Conservation (phyloP, 92 coral and sea anemone genomes). For the Heteractis magnifica region DNA sequence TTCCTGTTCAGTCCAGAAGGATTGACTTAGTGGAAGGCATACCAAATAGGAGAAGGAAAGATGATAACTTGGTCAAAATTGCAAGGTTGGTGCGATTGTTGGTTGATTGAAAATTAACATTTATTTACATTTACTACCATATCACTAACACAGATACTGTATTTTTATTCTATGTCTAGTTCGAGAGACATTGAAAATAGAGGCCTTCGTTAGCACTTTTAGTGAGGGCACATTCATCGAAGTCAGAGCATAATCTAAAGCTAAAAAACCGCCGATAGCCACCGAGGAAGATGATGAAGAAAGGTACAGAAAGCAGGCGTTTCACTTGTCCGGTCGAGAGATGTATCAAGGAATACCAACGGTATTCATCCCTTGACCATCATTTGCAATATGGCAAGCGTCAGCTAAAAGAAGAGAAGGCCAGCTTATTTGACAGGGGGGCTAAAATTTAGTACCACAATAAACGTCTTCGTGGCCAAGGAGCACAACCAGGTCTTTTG, state of each 20-base stretch:
- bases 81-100: too few relatives aligned
- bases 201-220: neutral
- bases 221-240: neutral
- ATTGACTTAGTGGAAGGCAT: too few relatives aligned
- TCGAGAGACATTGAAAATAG: neutral
- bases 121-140: too few relatives aligned
- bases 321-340: conserved; percentile 58
- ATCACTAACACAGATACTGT: neutral
- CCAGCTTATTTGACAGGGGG: conserved; percentile 37
- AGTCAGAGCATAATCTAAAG: neutral
- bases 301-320: neutral
- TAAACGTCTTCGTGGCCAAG: conserved; percentile 30
- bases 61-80: too few relatives aligned
- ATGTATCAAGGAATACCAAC: conserved; percentile 37
- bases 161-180: neutral
- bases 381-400: conserved; percentile 48
- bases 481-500: neutral
- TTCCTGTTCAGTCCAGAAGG: neutral
- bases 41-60: neutral
- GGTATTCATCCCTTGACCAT: conserved; percentile 46
- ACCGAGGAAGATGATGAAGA: neutral
- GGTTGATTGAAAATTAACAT: too few relatives aligned
- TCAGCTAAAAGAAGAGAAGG: conserved; percentile 33
- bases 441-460: conserved; percentile 36
- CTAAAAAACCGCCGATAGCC: neutral